Base-by-base conservation (phyloP, 2,888 invertebrate genomes). In the Geotrupes spiniger region DNA sequence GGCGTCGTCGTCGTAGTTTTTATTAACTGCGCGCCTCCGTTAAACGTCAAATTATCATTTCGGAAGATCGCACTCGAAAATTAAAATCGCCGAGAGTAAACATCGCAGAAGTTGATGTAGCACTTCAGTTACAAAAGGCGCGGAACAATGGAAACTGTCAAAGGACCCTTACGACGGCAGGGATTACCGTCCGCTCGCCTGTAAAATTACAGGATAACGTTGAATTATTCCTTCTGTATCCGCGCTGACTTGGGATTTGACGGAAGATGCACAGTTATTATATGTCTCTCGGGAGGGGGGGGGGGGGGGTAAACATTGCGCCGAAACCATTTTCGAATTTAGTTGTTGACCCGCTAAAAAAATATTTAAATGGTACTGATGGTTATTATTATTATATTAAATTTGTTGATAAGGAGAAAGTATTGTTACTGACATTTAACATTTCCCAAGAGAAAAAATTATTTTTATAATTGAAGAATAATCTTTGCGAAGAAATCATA, bases 121-220 rank as follows among this genome's bases (percentile, higher is more conserved):
- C 31, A 42, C 29, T 42, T 42, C 12, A 42, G 42, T 16, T 16
- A 31, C 28, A 16, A 42, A 43, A 21, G 33, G 17, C 17, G 36
- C 11, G 21, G 36, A 33, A 43, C 43, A 43, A 43, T 36, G 26
- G 43, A 25, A 26, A 17, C 43, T 43, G 40, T 43, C 43, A 43
- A 43, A 43, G 43, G 33, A 43, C 36, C 33, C 43, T 33, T 11
- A 17, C 14, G 33, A 16, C 12, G 17, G 31, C 42, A 25, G 26
- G 43, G 43, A 43, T 43, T 43, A 36, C 43, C 25, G 43, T 21
- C 26, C 43, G 36, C 26, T 43, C 43, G 43, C 15, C 33, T 43
- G 43, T 43, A 43, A 43, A 43, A 43, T 43, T 43, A 26, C 12
- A 43, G 26, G 43, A 33, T 36, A 15, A 15, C 33, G 12, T 3